A percentile compares a stretch with the other conserved stretches of the same genome.
Evolutionary conservation across 2,888 invertebrate species (phyloP).

Genomic region (Terebella lapidaria): DNA sequence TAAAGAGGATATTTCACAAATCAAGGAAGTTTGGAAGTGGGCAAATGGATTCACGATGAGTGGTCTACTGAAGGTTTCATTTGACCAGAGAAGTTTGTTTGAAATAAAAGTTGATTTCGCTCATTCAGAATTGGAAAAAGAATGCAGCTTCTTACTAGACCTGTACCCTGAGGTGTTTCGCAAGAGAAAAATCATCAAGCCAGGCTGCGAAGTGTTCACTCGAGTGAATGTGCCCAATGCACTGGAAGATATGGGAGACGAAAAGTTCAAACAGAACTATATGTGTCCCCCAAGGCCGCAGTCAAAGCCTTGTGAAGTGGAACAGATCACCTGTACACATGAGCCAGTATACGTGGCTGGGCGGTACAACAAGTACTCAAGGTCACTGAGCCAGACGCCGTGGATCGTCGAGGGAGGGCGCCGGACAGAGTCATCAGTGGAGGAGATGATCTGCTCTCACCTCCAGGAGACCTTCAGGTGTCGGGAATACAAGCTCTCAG

Average conservation of each 20-base stretch:
- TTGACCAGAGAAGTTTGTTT: constrained; percentile 30
- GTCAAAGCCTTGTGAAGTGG: constrained; percentile 50
- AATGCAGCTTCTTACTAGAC: constrained; percentile 59
- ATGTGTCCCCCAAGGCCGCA: constrained; percentile 3
- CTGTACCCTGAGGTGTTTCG: constrained; percentile 36
- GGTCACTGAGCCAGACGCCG: constrained; percentile 79
- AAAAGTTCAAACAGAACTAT: constrained; percentile 34
- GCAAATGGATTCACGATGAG: constrained; percentile 63
- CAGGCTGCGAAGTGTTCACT: constrained; percentile 37
- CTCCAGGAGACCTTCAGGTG: constrained; percentile 61
- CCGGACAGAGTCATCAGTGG: constrained; percentile 80
- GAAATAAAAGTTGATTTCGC: constrained; percentile 53
- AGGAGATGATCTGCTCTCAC: constrained; percentile 75
- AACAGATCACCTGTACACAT: constrained; percentile 59
- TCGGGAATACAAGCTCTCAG: constrained; percentile 69
- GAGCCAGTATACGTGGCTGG: constrained; percentile 63
- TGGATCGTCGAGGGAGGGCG: constrained; percentile 81
- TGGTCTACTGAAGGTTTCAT: constrained; percentile 49
- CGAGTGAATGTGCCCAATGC: constrained; percentile 42
- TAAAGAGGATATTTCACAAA: constrained; percentile 42
- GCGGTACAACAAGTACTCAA: constrained; percentile 43
- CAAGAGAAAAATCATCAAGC: constrained; percentile 36
- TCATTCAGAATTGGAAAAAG: constrained; percentile 60
- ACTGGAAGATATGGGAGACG: constrained; percentile 31
- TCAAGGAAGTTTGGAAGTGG: constrained; percentile 80